A percentile compares a stretch with the other conserved stretches of the same genome.
These are phyloP conservation scores for Cyprinodon variegatus DNA, from an alignment of 2,113 vertebrate species.

Conservation along the genomic window DNA sequence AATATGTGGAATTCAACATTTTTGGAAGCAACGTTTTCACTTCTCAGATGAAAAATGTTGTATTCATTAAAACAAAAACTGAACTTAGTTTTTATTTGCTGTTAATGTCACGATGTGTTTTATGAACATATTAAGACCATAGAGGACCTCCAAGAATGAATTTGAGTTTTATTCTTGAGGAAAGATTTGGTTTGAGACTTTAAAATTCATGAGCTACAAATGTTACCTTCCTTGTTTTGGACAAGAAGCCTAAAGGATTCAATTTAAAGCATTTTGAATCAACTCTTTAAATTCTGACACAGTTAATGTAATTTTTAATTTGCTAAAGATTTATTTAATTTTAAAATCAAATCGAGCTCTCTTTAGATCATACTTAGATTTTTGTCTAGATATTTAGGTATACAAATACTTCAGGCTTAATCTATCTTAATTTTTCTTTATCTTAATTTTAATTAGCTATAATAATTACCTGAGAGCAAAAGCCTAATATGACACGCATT, in stretches of 20 bases:
- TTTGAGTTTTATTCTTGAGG: background rate
- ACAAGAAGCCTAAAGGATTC: background rate
- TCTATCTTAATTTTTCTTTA: background rate
- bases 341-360: background rate
- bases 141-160: background rate
- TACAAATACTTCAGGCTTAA: background rate
- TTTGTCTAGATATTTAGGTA: background rate
- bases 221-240: background rate
- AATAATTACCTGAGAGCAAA: background rate
- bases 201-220: background rate
- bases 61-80: background rate
- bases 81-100: background rate
- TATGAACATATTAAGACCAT: background rate
- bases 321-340: background rate
- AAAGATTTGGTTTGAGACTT: background rate
- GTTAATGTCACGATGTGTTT: too few relatives aligned
- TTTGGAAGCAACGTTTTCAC: constrained; percentile 15
- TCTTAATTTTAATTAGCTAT: background rate
- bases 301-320: background rate
- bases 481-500: background rate
- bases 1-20: constrained; percentile 15
- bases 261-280: background rate
- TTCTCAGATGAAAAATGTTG: background rate
- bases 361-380: background rate
- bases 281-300: background rate